phyloP scores from a whole-genome alignment of 2,113 vertebrate genomes.

The Cryptomyrus ogoouensis region DNA sequence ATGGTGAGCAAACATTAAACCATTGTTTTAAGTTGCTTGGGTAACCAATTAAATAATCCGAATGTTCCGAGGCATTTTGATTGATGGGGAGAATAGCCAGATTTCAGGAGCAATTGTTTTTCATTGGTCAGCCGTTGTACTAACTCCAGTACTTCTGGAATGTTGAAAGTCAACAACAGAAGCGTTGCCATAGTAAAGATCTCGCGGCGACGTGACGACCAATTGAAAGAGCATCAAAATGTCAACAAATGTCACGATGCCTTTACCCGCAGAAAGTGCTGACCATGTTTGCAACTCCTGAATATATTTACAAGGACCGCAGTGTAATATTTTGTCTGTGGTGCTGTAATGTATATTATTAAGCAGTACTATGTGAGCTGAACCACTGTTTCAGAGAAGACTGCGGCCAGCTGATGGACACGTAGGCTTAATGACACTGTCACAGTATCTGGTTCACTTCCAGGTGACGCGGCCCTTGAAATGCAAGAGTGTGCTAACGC shows the following conservation, averaged over 20 bases:
- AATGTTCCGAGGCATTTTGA: conserved; percentile 54
- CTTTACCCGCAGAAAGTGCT: not conserved
- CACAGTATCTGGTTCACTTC: not conserved
- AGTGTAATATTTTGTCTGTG: conserved; percentile 7
- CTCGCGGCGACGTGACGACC: not conserved
- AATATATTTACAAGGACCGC: not conserved
- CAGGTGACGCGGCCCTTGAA: not conserved
- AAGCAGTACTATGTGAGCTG: not conserved
- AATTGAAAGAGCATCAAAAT: not conserved
- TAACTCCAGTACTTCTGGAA: not conserved
- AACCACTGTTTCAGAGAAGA: not conserved
- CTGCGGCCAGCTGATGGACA: not conserved
- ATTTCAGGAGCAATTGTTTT: conserved; percentile 43
- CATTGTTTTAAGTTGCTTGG: conserved; percentile 44
- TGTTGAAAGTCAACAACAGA: not conserved
- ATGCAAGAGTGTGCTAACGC: not conserved
- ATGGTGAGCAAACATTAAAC: conserved; percentile 34
- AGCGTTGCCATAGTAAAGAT: not conserved
- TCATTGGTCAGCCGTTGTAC: conserved; percentile 32
- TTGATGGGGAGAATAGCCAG: conserved; percentile 54
- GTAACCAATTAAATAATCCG: conserved; percentile 57
- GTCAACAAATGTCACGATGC: not conserved
- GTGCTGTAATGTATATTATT: conserved; percentile 1
- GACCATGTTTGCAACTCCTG: not conserved
- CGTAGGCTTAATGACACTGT: not conserved